Conservation (phyloP, 2,888 invertebrate genomes). For the Phyto melanocephala region DNA sequence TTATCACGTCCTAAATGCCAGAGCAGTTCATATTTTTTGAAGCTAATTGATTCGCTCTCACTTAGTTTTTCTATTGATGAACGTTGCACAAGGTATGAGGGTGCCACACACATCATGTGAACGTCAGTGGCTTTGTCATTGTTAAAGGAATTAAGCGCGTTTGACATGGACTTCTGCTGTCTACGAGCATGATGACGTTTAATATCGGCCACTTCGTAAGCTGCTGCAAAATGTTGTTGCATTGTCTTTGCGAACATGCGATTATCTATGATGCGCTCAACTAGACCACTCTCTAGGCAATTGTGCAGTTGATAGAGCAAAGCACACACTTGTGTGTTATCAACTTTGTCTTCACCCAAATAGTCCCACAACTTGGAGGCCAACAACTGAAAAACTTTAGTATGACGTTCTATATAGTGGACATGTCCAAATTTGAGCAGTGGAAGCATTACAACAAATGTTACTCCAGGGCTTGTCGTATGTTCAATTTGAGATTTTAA, state of each 20-base stretch:
- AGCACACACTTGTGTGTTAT: constrained; percentile 80
- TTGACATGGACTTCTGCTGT: neutral
- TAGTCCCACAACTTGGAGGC: constrained; percentile 87
- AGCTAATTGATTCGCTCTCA: constrained; percentile 77
- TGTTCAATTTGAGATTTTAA: constrained; percentile 79
- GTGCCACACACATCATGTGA: constrained; percentile 75
- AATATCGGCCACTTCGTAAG: constrained; percentile 52
- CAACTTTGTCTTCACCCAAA: constrained; percentile 79
- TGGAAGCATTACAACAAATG: constrained; percentile 85
- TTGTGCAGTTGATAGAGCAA: constrained; percentile 89
- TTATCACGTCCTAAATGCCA: constrained; percentile 89
- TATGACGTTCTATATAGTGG: constrained; percentile 83
- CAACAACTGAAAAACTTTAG: constrained; percentile 84
- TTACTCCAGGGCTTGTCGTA: constrained; percentile 80
- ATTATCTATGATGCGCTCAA: constrained; percentile 85
- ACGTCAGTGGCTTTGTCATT: constrained; percentile 75
- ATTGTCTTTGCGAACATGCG: constrained; percentile 76
- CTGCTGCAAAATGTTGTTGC: constrained; percentile 70
- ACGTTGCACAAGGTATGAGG: constrained; percentile 68
- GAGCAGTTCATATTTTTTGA: constrained; percentile 79
- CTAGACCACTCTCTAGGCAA: constrained; percentile 81
- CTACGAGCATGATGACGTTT: constrained; percentile 33
- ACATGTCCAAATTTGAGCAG: constrained; percentile 84
- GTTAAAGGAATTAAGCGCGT: constrained; percentile 72
- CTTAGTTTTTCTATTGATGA: constrained; percentile 71